These are phyloP conservation scores for Leuciscus idus DNA, from an alignment of 2,113 vertebrate genomes.

Conservation along the genomic window DNA sequence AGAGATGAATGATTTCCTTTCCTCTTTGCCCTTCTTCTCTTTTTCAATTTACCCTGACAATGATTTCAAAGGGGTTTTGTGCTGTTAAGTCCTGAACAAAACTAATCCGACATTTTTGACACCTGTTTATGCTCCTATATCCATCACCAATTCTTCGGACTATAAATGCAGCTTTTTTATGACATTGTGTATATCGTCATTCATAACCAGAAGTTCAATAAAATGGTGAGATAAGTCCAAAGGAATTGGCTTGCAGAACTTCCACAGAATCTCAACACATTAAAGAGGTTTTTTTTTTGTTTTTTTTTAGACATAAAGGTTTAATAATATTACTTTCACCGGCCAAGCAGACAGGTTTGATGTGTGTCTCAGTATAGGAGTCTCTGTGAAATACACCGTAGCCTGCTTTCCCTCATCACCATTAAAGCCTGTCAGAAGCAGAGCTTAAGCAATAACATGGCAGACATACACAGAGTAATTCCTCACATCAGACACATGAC, in stretches of 20 bases:
- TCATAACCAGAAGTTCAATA: constrained; percentile 22
- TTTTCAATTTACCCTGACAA: constrained; percentile 50
- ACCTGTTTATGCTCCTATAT: constrained; percentile 12
- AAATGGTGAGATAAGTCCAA: background rate
- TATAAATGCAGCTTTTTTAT: background rate
- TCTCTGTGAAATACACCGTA: constrained; percentile 11
- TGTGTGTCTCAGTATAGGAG: constrained; percentile 8
- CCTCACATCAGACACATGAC: constrained; percentile 43
- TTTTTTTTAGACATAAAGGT: constrained; percentile 15
- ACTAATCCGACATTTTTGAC: constrained; percentile 50
- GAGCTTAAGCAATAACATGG: constrained; percentile 45
- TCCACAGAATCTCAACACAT: background rate
- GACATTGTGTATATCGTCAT: constrained; percentile 14
- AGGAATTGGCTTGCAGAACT: constrained; percentile 3
- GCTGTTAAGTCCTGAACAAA: constrained; percentile 31
- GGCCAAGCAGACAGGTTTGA: constrained; percentile 23
- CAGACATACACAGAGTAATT: constrained; percentile 48
- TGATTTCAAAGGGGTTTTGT: constrained; percentile 31
- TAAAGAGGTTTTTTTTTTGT: background rate
- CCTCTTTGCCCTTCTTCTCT: background rate
- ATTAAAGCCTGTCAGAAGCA: constrained; percentile 46
- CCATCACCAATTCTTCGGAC: background rate
- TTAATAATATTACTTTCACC: constrained; percentile 20
- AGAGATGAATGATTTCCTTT: constrained; percentile 5
- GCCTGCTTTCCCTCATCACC: constrained; percentile 27